Evolutionary conservation across 1,140 invertebrate genomes (phyloP), one percentile per base, ranked within the genome.

Genomic region (Zaprionus kolodkinae): DNA sequence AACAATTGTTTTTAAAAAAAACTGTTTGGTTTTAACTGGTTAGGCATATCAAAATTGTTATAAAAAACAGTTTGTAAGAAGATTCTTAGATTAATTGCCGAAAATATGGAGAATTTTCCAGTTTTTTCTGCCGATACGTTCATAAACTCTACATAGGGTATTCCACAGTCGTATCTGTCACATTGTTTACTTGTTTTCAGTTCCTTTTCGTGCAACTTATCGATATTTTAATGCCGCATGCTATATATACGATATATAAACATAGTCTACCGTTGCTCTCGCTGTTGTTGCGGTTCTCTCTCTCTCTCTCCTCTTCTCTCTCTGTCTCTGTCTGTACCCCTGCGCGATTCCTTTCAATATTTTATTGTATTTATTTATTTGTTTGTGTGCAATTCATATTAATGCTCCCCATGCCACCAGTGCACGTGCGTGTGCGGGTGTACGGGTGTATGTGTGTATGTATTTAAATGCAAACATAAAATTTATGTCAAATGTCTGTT

Each of bases 401-500:
- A 75, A 64, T 75, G 66, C 59, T 21, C 72, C 62, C 72, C 63
- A 30, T 30, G 27, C 27, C 56, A 21, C 30, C 35, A 40, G 5
- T 57, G 55, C 33, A 45, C n/a, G 21, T 21, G 21, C 21, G 43
- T 35, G 11, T 54, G 21, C 38, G 62, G 35, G 54, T 10, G 52
- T 65, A 36, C 59, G 48, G 33, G 50, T 62, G 60, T 35, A 4
- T 54, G 52, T 52, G 63, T 78, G 62, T 79, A 55, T 80, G 72
- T 91, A 91, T 91, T 91, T 89, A 91, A 91, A 91, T 85, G 88
- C 89, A 91, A 91, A 91, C 88, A 91, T 89, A 78, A 89, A 91
- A 91, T 91, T 91, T 81, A 89, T 91, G 89, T 91, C 89, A 91
- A 91, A 91, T 91, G 89, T 89, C 81, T 84, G 79, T 73, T 91